Conservation (phyloP, 1,140 invertebrate species). For the Drosophila pandora region DNA sequence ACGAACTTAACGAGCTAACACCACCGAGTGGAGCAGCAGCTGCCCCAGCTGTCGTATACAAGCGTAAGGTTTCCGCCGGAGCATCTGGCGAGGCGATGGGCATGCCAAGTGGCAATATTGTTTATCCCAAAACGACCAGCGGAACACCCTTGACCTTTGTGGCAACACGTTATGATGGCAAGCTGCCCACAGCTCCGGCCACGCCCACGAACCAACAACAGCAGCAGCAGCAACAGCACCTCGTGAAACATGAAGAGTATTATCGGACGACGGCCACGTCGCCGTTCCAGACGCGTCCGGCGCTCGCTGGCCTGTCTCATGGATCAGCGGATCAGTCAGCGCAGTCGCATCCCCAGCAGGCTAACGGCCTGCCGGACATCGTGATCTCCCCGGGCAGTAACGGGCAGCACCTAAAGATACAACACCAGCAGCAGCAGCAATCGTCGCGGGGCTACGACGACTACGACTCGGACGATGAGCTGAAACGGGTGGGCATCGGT, state of each 20-base stretch:
- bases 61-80: slow-evolving; percentile 38
- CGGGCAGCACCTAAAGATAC: slow-evolving; percentile 77
- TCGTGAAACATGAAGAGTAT: slow-evolving; percentile 81
- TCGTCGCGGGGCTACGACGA: slow-evolving; percentile 90
- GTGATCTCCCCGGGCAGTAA: slow-evolving; percentile 82
- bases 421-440: slow-evolving; percentile 66
- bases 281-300: slow-evolving; percentile 75
- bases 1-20: slow-evolving; percentile 92
- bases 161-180: slow-evolving; percentile 68
- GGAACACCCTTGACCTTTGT: slow-evolving; percentile 55
- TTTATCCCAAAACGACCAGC: slow-evolving; percentile 56
- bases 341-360: slow-evolving; percentile 49
- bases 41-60: slow-evolving; percentile 22
- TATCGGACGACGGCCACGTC: slow-evolving; percentile 82
- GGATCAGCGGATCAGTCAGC: slow-evolving; percentile 30
- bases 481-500: slow-evolving; percentile 93
- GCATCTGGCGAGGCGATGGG: slow-evolving; percentile 24
- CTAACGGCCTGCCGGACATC: slow-evolving; percentile 72
- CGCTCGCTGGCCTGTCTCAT: slow-evolving; percentile 36
- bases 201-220: slow-evolving; percentile 28
- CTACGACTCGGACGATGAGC: slow-evolving; percentile 95
- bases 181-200: slow-evolving; percentile 57
- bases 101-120: slow-evolving; percentile 43
- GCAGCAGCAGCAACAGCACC: slow-evolving; percentile 43
- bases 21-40: slow-evolving; percentile 34